Evolutionary conservation across 2,888 invertebrate species (phyloP).

Genomic region (Lysandra coridon): DNA sequence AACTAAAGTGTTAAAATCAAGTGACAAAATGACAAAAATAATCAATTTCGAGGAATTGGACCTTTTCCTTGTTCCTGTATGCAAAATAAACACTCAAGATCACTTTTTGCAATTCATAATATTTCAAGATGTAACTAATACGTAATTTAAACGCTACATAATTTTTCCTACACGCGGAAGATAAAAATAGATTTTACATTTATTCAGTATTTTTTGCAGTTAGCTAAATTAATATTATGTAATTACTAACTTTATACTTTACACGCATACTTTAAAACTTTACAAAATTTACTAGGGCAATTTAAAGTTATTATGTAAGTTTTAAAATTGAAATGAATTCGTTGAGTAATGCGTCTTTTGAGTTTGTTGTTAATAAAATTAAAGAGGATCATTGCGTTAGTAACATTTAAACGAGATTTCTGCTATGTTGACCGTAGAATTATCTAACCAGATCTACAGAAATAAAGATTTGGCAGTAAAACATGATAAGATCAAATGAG

Average conservation of each 20-base stretch:
- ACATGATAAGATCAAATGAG: constrained; percentile 3
- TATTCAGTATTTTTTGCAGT: neutral
- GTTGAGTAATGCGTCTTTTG: neutral
- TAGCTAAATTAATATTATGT: neutral
- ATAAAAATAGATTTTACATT: neutral
- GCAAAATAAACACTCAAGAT: neutral
- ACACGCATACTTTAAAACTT: neutral
- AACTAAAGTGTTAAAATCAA: neutral
- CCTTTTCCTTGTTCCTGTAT: neutral
- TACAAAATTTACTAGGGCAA: neutral
- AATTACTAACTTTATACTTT: neutral
- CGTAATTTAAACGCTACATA: neutral
- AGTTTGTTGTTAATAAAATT: neutral
- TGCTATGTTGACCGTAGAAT: neutral
- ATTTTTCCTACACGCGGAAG: neutral
- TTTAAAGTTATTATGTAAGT: too few species aligned
- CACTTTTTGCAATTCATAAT: neutral
- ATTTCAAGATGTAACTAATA: neutral
- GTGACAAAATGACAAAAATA: neutral
- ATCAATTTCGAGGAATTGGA: neutral
- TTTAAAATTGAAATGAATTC: neutral
- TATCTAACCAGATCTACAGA: constrained; percentile 9
- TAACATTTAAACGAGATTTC: neutral
- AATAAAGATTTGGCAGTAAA: constrained; percentile 9
- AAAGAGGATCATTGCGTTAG: neutral